These are phyloP conservation scores for Leucoptera coffeella DNA, from an alignment of 2,888 invertebrate species.

Conservation along the genomic window DNA sequence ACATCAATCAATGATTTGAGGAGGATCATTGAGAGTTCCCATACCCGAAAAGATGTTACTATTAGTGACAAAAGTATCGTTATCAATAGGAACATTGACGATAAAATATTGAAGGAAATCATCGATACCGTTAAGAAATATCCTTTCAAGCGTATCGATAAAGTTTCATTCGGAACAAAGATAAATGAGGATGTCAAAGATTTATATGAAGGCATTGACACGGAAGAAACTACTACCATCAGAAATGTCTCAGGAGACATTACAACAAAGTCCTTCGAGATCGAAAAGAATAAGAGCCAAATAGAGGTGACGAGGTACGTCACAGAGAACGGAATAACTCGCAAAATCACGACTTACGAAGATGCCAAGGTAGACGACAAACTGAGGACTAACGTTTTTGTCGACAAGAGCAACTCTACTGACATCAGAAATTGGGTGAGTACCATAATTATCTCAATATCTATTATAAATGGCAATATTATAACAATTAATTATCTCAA, in stretches of 20 bases:
- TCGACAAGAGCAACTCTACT: slow-evolving; percentile 38
- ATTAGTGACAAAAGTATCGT: slow-evolving; percentile 43
- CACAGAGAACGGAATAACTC: slow-evolving; percentile 40
- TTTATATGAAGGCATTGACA: slow-evolving; percentile 37
- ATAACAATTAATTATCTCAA: too few relatives aligned
- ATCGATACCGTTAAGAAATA: slow-evolving; percentile 45
- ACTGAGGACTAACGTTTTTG: slow-evolving; percentile 41
- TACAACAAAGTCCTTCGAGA: slow-evolving; percentile 36
- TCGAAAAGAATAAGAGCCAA: slow-evolving; percentile 42
- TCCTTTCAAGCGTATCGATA: slow-evolving; percentile 43
- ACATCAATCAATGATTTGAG: slow-evolving; percentile 41
- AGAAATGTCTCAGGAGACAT: slow-evolving; percentile 27
- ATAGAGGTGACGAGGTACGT: slow-evolving; percentile 44
- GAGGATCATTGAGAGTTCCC: slow-evolving; percentile 37
- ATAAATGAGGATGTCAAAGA: slow-evolving; percentile 56
- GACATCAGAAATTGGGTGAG: slow-evolving; percentile 51
- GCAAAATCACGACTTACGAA: slow-evolving; percentile 43
- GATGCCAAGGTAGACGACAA: slow-evolving; percentile 47
- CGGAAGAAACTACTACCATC: slow-evolving; percentile 29
- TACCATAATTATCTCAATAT: too few relatives aligned
- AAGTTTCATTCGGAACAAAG: slow-evolving; percentile 49
- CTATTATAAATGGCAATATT: too few relatives aligned
- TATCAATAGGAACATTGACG: slow-evolving; percentile 40
- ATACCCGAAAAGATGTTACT: slow-evolving; percentile 32
- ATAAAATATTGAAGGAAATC: slow-evolving; percentile 36